Evolutionary conservation across 2,888 invertebrate genomes (phyloP).

Genomic region (Sminthurides aquaticus): DNA sequence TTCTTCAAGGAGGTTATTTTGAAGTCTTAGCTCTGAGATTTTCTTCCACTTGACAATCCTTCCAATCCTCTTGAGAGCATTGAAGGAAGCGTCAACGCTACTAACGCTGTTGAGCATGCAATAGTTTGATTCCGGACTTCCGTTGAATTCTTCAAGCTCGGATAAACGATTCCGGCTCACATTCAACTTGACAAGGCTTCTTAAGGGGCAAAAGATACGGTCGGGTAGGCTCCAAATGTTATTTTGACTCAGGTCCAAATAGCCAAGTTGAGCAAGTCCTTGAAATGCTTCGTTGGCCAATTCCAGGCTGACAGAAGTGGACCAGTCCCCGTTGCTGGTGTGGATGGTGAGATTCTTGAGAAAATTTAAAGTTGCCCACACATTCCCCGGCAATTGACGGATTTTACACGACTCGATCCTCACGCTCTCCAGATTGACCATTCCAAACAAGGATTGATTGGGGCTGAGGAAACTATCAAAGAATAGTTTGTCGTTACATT

Average conservation of each 20-base stretch:
- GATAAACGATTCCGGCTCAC: conserved; percentile 75
- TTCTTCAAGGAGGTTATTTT: conserved; percentile 73
- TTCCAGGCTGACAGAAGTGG: conserved; percentile 63
- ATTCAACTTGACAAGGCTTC: conserved; percentile 69
- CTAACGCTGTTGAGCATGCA: conserved; percentile 52
- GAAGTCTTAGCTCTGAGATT: conserved; percentile 68
- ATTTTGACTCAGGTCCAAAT: conserved; percentile 68
- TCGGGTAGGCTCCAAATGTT: conserved; percentile 70
- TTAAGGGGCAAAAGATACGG: conserved; percentile 64
- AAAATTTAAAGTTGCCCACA: conserved; percentile 42
- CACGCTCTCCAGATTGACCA: conserved; percentile 44
- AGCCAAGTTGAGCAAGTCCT: conserved; percentile 64
- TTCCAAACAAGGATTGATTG: conserved; percentile 47
- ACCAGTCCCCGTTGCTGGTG: conserved; percentile 75
- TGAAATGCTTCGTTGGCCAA: conserved; percentile 63
- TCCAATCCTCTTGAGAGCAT: conserved; percentile 54
- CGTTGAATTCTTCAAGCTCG: conserved; percentile 57
- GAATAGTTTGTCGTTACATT: conserved; percentile 68
- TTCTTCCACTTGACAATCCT: conserved; percentile 53
- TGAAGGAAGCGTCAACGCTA: conserved; percentile 70
- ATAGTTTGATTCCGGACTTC: conserved; percentile 22
- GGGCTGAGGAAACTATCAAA: conserved; percentile 69
- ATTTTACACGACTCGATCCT: conserved; percentile 46
- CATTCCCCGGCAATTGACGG: conserved; percentile 41
- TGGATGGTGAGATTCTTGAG: conserved; percentile 66